phyloP scores from a whole-genome alignment of 1,140 invertebrate species.

The Acromyrmex charruanus region DNA sequence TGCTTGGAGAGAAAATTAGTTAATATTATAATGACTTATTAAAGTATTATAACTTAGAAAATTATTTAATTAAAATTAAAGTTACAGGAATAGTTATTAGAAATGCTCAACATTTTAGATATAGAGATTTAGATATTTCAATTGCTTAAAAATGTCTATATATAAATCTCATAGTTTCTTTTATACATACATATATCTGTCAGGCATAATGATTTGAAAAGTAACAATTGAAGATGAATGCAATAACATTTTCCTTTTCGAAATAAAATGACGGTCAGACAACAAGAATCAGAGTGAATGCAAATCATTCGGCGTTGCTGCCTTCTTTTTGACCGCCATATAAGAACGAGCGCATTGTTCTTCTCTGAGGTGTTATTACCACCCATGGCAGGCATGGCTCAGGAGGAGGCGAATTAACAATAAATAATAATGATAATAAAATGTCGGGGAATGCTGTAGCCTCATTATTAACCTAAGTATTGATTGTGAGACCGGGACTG shows the following conservation, averaged over 20 bases:
- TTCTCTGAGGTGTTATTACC: constrained; percentile 73
- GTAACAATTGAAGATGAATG: constrained; percentile 33
- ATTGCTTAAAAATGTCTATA: not conserved
- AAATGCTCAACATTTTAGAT: not conserved
- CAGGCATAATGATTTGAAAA: constrained; percentile 11
- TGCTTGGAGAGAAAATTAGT: too few relatives aligned
- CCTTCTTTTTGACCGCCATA: constrained; percentile 53
- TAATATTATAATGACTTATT: not conserved
- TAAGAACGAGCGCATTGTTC: constrained; percentile 73
- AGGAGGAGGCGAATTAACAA: constrained; percentile 75
- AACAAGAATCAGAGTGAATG: constrained; percentile 51
- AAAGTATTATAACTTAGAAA: not conserved
- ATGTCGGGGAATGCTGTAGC: constrained; percentile 72
- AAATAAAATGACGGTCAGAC: constrained; percentile 29
- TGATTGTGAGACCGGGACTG: constrained; percentile 73
- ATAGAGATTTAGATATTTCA: not conserved
- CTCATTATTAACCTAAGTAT: constrained; percentile 81
- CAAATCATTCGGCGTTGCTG: constrained; percentile 47
- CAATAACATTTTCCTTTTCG: constrained; percentile 6
- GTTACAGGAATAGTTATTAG: not conserved
- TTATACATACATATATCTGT: not conserved
- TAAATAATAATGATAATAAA: constrained; percentile 82
- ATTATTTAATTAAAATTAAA: not conserved
- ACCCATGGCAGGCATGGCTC: constrained; percentile 47
- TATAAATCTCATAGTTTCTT: not conserved